Conservation (phyloP, 2,888 invertebrate species). For the Dascillus cervinus region DNA sequence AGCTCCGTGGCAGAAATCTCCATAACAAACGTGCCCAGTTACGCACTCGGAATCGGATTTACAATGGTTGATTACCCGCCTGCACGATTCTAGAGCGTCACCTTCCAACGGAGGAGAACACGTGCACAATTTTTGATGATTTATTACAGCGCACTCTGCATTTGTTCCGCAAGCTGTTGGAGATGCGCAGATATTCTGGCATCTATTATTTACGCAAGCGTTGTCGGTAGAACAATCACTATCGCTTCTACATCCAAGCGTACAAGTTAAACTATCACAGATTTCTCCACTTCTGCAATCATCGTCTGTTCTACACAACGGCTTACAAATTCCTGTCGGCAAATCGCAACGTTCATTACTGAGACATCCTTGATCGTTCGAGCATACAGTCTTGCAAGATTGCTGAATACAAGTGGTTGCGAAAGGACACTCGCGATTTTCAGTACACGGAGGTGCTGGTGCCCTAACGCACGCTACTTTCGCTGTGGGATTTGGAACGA, state of each 20-base stretch:
- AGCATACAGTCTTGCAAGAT: constrained; percentile 71
- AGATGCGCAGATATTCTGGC: constrained; percentile 65
- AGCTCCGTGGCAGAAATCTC: constrained; percentile 66
- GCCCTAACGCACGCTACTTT: constrained; percentile 81
- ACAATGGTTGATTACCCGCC: constrained; percentile 59
- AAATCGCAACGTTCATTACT: constrained; percentile 72
- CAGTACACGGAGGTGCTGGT: constrained; percentile 65
- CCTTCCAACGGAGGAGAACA: constrained; percentile 68
- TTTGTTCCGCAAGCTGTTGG: constrained; percentile 80
- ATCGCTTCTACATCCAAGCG: constrained; percentile 73
- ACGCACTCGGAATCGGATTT: constrained; percentile 59
- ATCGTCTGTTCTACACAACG: constrained; percentile 74
- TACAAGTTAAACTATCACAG: constrained; percentile 73
- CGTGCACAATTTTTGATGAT: constrained; percentile 66
- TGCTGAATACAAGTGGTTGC: constrained; percentile 68
- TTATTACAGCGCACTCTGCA: constrained; percentile 60
- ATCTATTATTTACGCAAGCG: constrained; percentile 73
- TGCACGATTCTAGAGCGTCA: constrained; percentile 66
- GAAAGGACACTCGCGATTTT: constrained; percentile 66
- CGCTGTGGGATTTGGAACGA: constrained; percentile 82
- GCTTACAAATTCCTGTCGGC: constrained; percentile 69
- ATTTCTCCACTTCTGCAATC: constrained; percentile 84
- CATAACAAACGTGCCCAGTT: constrained; percentile 66
- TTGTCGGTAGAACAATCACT: constrained; percentile 64
- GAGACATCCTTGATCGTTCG: constrained; percentile 66